Evolutionary conservation across 2,113 vertebrate genomes (phyloP).

Genomic region (Gallinago media): DNA sequence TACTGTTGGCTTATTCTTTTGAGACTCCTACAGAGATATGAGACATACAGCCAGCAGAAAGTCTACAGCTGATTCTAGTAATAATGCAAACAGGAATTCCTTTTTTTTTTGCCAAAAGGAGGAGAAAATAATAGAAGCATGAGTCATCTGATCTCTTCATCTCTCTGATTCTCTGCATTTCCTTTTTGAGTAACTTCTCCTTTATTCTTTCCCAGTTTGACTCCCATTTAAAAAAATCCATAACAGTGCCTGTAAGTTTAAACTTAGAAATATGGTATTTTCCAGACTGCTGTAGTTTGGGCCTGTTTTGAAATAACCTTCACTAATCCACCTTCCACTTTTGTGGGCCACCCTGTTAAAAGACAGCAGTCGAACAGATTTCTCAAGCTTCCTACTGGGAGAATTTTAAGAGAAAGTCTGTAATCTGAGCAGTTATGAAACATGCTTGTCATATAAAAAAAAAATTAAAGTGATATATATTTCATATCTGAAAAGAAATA

Average conservation of each 20-base stretch:
- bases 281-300: not conserved
- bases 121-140: conserved; percentile 22
- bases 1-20: not conserved
- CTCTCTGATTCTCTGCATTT: not conserved
- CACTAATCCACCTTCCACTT: not conserved
- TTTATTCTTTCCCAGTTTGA: not conserved
- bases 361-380: not conserved
- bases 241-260: not conserved
- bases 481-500: not conserved
- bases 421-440: not conserved
- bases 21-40: not conserved
- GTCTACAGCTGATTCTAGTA: conserved; percentile 8
- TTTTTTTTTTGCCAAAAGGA: conserved; percentile 18
- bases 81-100: not conserved
- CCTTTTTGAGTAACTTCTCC: conserved; percentile 43
- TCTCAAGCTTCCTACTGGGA: not conserved
- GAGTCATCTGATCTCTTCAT: conserved; percentile 31
- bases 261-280: not conserved
- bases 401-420: not conserved
- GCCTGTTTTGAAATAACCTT: not conserved
- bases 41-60: not conserved
- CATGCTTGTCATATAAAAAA: not conserved
- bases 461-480: not conserved
- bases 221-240: not conserved
- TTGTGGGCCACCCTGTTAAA: not conserved